A percentile compares a stretch with the other conserved stretches of the same genome.
phyloP scores from a whole-genome alignment of 1,140 invertebrate species.

The Hyles euphorbiae region DNA sequence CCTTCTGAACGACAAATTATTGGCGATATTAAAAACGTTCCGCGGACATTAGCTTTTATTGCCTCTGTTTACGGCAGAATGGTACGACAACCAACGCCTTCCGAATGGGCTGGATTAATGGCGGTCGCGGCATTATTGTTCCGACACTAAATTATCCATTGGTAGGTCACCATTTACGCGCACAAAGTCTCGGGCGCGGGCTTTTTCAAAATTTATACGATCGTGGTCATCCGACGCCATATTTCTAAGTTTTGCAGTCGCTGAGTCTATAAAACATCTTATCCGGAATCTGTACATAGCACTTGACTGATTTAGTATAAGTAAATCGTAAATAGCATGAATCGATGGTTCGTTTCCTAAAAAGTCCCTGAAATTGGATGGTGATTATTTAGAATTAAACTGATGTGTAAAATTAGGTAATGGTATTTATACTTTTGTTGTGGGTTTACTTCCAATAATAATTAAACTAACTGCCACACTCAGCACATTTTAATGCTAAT shows the following conservation, averaged over 20 bases:
- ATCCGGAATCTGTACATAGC: too few species aligned
- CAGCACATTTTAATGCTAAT: too few species aligned
- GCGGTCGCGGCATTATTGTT: constrained; percentile 24
- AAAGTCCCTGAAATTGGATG: too few species aligned
- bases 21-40: constrained; percentile 19
- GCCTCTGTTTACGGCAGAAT: constrained; percentile 12
- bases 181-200: constrained; percentile 5
- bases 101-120: constrained; percentile 18
- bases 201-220: constrained; percentile 7
- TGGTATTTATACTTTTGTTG: too few species aligned
- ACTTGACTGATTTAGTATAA: too few species aligned
- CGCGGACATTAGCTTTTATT: constrained; percentile 19
- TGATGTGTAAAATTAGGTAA: too few species aligned
- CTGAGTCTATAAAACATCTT: too few species aligned
- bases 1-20: constrained; percentile 9
- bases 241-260: constrained; percentile 2
- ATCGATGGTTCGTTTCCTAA: too few species aligned
- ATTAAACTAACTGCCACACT: too few species aligned
- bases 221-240: neutral
- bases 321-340: too few species aligned
- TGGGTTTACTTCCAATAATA: too few species aligned
- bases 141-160: constrained; percentile 26
- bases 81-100: constrained; percentile 8
- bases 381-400: too few species aligned
- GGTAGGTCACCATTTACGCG: constrained; percentile 20